Evolutionary conservation across 2,797 vertebrate genomes (phyloP).

Genomic region (Phrynocephalus guinanensis): DNA sequence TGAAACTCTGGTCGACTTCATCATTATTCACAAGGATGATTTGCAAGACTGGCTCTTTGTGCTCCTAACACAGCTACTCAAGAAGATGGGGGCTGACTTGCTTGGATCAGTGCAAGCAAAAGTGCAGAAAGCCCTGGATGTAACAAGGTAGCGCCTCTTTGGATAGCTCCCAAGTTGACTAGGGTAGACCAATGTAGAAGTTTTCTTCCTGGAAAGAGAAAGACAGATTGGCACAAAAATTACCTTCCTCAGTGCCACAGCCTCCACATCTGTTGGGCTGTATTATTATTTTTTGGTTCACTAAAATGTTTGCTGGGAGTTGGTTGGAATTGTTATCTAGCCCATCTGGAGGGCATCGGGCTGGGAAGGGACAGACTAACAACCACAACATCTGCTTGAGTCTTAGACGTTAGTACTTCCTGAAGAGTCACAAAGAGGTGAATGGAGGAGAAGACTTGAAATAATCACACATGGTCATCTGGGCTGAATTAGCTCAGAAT

Average conservation of each 20-base stretch:
- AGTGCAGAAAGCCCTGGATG: constrained; percentile 94
- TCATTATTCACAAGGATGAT: constrained; percentile 93
- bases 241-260: not conserved
- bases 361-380: not conserved
- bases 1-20: constrained; percentile 96
- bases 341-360: not conserved
- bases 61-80: constrained; percentile 94
- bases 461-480: not conserved
- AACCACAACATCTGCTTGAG: not conserved
- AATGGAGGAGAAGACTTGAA: not conserved
- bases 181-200: too few relatives aligned
- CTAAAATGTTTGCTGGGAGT: not conserved
- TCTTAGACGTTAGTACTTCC: not conserved
- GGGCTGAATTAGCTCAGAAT: not conserved
- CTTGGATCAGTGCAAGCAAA: constrained; percentile 96
- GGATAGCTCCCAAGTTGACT: not conserved
- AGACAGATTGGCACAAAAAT: not conserved
- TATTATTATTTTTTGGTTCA: too few relatives aligned
- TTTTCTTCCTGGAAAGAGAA: not conserved
- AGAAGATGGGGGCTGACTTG: constrained; percentile 97
- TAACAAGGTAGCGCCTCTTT: constrained; percentile 86
- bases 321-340: not conserved
- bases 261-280: not conserved
- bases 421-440: not conserved
- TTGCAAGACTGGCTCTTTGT: constrained; percentile 97